phyloP scores from a whole-genome alignment of 2,113 vertebrate species.

The Leptocoma aspasia region DNA sequence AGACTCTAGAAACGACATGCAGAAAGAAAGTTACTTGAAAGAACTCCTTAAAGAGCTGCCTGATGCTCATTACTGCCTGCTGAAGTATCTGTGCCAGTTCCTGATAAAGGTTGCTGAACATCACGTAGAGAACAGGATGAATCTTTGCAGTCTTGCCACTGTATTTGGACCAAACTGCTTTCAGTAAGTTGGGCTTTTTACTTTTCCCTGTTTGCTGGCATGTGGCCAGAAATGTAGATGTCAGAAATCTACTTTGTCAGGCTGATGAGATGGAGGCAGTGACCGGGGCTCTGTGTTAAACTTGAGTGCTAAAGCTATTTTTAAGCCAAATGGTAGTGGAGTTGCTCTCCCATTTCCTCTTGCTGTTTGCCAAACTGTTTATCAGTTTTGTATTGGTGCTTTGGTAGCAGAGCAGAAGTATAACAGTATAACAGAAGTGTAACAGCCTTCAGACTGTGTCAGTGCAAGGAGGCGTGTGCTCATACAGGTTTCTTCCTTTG shows the following conservation, averaged over 20 bases:
- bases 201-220: not conserved
- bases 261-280: not conserved
- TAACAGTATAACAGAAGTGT: not conserved
- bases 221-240: not conserved
- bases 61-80: constrained; percentile 80
- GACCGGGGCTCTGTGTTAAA: not conserved
- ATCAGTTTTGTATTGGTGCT: not conserved
- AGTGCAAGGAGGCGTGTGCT: not conserved
- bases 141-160: constrained; percentile 84
- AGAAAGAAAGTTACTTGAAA: constrained; percentile 71
- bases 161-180: constrained; percentile 92
- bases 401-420: not conserved
- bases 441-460: not conserved
- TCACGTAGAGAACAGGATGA: constrained; percentile 86
- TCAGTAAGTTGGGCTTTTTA: constrained; percentile 79
- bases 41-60: constrained; percentile 82
- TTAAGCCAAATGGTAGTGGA: not conserved
- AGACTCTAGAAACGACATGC: constrained; percentile 63
- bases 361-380: not conserved
- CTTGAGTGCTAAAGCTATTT: not conserved
- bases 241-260: not conserved
- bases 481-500: not conserved
- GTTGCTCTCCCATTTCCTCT: not conserved
- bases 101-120: constrained; percentile 82
- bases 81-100: constrained; percentile 88